A percentile compares a stretch with the other conserved stretches of the same genome.
phyloP scores from a whole-genome alignment of 2,888 invertebrate genomes.

The Liodrosophila aerea region DNA sequence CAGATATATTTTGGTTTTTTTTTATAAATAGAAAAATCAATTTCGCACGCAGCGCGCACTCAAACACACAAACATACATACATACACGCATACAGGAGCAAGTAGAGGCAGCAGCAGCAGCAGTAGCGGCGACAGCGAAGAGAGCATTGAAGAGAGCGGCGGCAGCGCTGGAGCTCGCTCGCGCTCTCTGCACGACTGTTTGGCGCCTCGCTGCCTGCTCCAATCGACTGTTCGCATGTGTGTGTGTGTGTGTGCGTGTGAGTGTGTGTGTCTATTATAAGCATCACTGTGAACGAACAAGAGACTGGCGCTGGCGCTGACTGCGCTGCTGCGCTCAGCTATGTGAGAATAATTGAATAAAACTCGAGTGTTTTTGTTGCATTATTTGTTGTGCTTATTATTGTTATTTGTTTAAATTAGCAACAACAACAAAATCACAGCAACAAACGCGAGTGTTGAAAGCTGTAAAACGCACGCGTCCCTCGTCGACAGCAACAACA shows the following conservation, averaged over 20 bases:
- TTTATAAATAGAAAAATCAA: constrained; percentile 77
- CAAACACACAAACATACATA: constrained; percentile 42
- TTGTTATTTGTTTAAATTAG: constrained; percentile 74
- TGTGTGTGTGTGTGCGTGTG: constrained; percentile 20
- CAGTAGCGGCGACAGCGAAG: constrained; percentile 14
- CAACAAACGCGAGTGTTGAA: constrained; percentile 49
- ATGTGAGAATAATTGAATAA: constrained; percentile 68
- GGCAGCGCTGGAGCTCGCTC: constrained; percentile 36
- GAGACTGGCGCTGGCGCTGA: constrained; percentile 45
- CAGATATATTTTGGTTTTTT: constrained; percentile 76
- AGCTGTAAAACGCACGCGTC: constrained; percentile 56
- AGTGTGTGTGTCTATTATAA: constrained; percentile 60
- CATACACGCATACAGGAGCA: constrained; percentile 33
- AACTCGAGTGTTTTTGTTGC: constrained; percentile 76
- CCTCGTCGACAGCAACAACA: constrained; percentile 30
- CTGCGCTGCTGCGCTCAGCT: constrained; percentile 28
- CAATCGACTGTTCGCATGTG: constrained; percentile 44
- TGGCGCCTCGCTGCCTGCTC: constrained; percentile 61
- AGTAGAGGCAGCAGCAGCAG: constrained; percentile 26
- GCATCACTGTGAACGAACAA: constrained; percentile 35
- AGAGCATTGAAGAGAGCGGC: too few relatives aligned
- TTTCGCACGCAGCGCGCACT: constrained; percentile 73
- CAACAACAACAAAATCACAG: constrained; percentile 52
- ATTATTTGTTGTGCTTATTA: constrained; percentile 70
- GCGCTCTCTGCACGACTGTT: constrained; percentile 32